phyloP scores from a whole-genome alignment of 2,113 vertebrate genomes.

The Pseudolaguvia tuberculata region DNA sequence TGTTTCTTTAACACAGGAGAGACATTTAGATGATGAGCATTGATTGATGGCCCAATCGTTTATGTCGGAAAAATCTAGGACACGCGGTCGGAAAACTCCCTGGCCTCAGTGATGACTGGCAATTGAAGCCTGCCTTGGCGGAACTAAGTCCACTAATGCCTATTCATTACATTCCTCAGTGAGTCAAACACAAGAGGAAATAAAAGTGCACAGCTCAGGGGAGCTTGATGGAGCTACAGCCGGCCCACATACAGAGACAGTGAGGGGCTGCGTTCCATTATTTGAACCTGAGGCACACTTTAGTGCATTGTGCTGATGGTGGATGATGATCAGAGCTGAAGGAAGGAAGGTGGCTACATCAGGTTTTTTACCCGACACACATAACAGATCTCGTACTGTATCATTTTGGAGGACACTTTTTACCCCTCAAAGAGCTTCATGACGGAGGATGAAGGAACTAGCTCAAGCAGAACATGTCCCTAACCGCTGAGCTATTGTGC shows the following conservation, averaged over 20 bases:
- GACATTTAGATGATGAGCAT: no score
- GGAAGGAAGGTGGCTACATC: background rate
- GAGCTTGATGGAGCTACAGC: background rate
- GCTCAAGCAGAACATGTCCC: background rate
- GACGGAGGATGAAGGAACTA: background rate
- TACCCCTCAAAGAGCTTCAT: background rate
- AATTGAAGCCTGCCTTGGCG: background rate
- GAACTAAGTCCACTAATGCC: background rate
- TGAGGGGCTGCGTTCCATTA: background rate
- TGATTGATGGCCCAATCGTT: background rate
- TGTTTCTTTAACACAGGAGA: background rate
- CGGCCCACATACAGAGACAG: background rate
- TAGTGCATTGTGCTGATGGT: background rate
- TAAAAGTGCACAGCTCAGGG: background rate
- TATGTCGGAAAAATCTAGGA: background rate
- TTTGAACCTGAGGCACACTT: background rate
- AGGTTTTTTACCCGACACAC: background rate
- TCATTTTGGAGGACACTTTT: background rate
- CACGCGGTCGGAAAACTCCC: background rate
- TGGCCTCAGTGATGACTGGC: background rate
- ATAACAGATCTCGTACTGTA: no score
- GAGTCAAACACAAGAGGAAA: background rate
- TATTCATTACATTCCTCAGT: constrained; percentile 6
- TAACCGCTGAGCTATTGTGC: background rate
- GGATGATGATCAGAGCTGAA: background rate